Conservation (phyloP, 2,113 vertebrate genomes). For the Microtus ochrogaster region DNA sequence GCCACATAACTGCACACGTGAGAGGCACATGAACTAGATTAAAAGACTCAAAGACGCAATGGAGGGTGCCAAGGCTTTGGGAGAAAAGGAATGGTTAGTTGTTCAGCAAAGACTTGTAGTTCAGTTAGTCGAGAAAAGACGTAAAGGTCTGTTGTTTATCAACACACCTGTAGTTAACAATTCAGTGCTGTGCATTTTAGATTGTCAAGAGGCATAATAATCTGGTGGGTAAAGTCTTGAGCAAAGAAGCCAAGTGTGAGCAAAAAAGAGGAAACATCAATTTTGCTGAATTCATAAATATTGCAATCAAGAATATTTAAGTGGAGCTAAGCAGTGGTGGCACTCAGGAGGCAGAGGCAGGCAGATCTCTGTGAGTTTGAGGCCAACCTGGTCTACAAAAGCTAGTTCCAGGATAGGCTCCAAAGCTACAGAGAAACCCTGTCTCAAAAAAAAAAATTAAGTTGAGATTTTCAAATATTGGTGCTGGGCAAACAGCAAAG, state of each 20-base stretch:
- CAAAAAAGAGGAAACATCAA: background rate
- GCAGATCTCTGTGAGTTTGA: too few species aligned
- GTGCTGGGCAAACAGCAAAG: background rate
- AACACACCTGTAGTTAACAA: background rate
- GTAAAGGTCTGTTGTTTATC: background rate
- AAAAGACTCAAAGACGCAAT: background rate
- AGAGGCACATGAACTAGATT: background rate
- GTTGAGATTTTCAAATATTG: background rate
- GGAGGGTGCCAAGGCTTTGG: background rate
- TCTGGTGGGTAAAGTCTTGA: background rate
- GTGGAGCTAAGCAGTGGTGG: background rate
- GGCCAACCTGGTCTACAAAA: too few species aligned
- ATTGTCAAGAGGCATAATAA: background rate
- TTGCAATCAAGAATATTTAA: background rate
- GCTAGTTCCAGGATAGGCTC: too few species aligned
- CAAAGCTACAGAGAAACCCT: too few species aligned
- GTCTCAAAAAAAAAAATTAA: too few species aligned
- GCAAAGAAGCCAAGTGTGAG: background rate
- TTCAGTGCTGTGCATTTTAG: background rate
- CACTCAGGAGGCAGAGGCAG: too few species aligned
- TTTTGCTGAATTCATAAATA: background rate
- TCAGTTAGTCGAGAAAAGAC: background rate
- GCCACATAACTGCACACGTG: background rate
- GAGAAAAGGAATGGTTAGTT: background rate
- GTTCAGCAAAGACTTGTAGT: background rate